phyloP scores from a whole-genome alignment of 1,140 invertebrate genomes.

The Phocides pigmalion region DNA sequence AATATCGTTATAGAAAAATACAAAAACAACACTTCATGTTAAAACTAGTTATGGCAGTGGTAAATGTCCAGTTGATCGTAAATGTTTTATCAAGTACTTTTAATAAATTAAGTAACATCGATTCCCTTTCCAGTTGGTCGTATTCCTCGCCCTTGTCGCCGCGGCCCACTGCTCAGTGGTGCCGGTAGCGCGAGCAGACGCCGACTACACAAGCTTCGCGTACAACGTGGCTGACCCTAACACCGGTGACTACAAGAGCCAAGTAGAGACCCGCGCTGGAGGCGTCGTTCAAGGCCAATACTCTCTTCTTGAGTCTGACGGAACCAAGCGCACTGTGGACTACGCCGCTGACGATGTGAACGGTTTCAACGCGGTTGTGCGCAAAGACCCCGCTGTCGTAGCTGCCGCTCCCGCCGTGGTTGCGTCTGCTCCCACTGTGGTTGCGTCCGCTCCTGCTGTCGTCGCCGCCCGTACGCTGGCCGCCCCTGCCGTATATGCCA shows the following conservation, averaged over 20 bases:
- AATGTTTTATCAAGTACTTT: too few species aligned
- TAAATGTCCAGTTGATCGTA: too few species aligned
- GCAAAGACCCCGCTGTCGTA: constrained; percentile 41
- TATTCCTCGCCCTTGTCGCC: constrained; percentile 53
- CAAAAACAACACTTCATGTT: too few species aligned
- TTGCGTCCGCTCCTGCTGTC: constrained; percentile 34
- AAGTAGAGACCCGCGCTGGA: constrained; percentile 50
- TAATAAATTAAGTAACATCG: too few species aligned
- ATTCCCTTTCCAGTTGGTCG: constrained; percentile 55
- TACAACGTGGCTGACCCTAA: constrained; percentile 62
- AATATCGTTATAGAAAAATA: too few species aligned
- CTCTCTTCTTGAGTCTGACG: constrained; percentile 54
- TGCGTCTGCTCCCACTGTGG: constrained; percentile 15
- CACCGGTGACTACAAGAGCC: constrained; percentile 63
- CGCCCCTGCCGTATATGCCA: constrained; percentile 7
- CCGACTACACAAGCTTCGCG: constrained; percentile 55
- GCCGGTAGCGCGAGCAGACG: constrained; percentile 48
- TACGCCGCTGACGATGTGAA: constrained; percentile 57
- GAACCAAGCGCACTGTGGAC: constrained; percentile 55
- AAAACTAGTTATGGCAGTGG: too few species aligned
- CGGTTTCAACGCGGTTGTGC: constrained; percentile 53
- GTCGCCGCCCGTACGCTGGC: constrained; percentile 26
- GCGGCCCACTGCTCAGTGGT: constrained; percentile 56
- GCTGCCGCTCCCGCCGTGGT: neutral
- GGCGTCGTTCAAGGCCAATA: constrained; percentile 53